A percentile compares a stretch with the other conserved stretches of the same genome.
phyloP scores from a whole-genome alignment of 2,797 vertebrate species.

The Amblyopsis hoosieri region DNA sequence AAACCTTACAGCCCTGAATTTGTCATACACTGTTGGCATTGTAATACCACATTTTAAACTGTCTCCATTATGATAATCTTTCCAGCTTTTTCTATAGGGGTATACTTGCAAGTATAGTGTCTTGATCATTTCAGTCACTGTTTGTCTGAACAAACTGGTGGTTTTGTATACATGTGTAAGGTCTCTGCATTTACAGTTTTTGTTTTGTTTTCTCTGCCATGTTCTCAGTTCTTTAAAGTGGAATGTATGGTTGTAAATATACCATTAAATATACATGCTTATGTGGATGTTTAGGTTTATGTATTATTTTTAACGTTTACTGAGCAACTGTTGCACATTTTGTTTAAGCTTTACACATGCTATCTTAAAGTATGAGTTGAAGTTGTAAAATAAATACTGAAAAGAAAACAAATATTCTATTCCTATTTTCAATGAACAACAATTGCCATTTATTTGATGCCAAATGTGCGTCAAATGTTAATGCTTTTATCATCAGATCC shows the following conservation, averaged over 20 bases:
- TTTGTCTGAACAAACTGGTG: conserved; percentile 61
- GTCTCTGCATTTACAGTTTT: conserved; percentile 85
- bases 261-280: conserved; percentile 86
- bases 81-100: conserved; percentile 51
- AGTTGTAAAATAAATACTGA: conserved; percentile 91
- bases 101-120: conserved; percentile 53
- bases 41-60: conserved; percentile 35
- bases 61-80: conserved; percentile 33
- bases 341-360: conserved; percentile 93
- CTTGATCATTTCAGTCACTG: conserved; percentile 46
- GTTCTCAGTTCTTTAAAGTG: conserved; percentile 84
- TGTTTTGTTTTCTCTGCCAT: conserved; percentile 77
- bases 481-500: conserved; percentile 66
- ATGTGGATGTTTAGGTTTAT: conserved; percentile 94
- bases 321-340: conserved; percentile 92
- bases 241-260: conserved; percentile 84
- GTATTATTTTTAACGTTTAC: conserved; percentile 78
- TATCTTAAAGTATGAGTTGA: conserved; percentile 96
- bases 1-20: conserved; percentile 12
- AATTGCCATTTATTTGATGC: neutral
- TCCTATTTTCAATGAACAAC: conserved; percentile 39
- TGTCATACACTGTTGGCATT: conserved; percentile 34
- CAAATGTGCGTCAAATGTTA: neutral
- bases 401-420: conserved; percentile 71
- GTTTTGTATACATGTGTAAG: conserved; percentile 67